Conservation (phyloP, 2,113 vertebrate species). For the Centropristis striata region DNA sequence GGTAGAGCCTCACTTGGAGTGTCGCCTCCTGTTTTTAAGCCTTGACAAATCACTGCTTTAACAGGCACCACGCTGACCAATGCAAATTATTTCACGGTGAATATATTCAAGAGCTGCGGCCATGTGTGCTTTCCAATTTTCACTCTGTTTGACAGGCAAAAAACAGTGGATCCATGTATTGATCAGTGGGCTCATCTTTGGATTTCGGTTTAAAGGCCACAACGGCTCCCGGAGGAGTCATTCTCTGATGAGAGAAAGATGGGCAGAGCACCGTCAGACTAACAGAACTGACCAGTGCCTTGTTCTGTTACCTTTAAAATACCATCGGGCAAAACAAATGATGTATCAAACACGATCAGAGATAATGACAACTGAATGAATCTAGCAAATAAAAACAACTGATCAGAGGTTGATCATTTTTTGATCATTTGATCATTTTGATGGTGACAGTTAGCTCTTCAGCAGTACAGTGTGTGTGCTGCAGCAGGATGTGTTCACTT, state of each 20-base stretch:
- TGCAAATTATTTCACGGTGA: neutral
- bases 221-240: neutral
- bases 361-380: neutral
- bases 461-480: no score
- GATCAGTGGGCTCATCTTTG: slow-evolving; percentile 35
- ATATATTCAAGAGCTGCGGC: neutral
- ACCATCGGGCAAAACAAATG: neutral
- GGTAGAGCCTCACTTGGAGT: neutral
- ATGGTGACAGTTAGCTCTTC: no score
- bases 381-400: neutral
- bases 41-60: neutral
- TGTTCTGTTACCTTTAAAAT: neutral
- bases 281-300: neutral
- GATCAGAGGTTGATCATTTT: no score
- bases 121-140: neutral
- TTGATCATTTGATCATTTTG: no score
- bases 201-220: slow-evolving; percentile 36
- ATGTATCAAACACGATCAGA: neutral
- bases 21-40: neutral
- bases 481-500: no score
- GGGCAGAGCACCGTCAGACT: neutral
- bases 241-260: slow-evolving; percentile 11
- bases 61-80: slow-evolving; percentile 10
- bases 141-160: slow-evolving; percentile 10
- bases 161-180: slow-evolving; percentile 14